Evolutionary conservation across 2,113 vertebrate species (phyloP).

Genomic region (Shinisaurus crocodilurus): DNA sequence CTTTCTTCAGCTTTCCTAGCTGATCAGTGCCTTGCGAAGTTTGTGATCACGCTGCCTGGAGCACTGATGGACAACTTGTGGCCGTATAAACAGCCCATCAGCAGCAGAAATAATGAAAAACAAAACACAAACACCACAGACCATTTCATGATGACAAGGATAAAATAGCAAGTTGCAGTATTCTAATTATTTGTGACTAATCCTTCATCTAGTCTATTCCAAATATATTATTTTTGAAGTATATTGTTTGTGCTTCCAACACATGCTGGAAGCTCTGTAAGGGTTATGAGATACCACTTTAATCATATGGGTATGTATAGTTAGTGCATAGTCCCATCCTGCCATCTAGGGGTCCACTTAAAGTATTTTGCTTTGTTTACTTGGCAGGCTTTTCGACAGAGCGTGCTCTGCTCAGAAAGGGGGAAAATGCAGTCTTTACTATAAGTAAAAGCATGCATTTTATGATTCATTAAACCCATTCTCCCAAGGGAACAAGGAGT

Average conservation of each 20-base stretch:
- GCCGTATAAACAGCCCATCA: constrained; percentile 17
- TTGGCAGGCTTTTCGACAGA: constrained; percentile 4
- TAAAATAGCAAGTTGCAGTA: constrained; percentile 42
- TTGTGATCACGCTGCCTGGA: not conserved
- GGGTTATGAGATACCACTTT: fast-evolving
- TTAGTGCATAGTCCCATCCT: constrained; percentile 59
- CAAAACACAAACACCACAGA: not conserved
- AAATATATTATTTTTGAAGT: constrained; percentile 15
- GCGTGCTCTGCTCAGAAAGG: not conserved
- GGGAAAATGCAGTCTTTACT: constrained; percentile 1
- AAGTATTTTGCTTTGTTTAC: not conserved
- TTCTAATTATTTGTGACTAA: constrained; percentile 49
- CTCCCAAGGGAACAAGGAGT: constrained; percentile 12
- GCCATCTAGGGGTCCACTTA: constrained; percentile 66
- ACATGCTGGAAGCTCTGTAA: not conserved
- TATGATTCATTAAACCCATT: constrained; percentile 24
- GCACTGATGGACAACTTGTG: not conserved
- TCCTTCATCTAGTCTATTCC: constrained; percentile 38
- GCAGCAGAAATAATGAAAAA: constrained; percentile 35
- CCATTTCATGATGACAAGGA: constrained; percentile 15
- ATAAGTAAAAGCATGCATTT: not conserved
- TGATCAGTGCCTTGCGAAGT: fast-evolving
- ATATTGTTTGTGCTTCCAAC: constrained; percentile 5
- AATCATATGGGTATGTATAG: not conserved
- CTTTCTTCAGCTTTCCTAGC: not conserved